Base-by-base conservation (phyloP, 1,140 invertebrate genomes). In the Pectinophora gossypiella region DNA sequence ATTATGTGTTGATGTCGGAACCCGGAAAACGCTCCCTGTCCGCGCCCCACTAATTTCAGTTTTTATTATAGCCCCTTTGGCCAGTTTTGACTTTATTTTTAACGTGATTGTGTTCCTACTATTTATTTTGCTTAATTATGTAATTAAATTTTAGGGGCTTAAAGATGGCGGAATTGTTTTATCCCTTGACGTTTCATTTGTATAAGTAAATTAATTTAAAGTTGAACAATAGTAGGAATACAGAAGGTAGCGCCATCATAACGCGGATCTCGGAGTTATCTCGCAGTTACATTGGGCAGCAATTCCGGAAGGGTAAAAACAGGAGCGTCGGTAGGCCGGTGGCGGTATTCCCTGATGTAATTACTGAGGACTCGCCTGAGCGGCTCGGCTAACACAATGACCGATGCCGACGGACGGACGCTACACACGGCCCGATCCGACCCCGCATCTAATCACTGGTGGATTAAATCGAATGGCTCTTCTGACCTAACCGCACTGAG, bases 1-100 rank as follows among this genome's bases (percentile, higher is more conserved):
- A 75, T 86, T 84, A 83, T 86, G 83, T 86, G 77, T 75, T 76
- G 77, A 78, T 72, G 78, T 69, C 76, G 65, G 68, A 69, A 64
- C 64, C 69, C 76, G 78, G 76, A 79, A 80, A 85, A 78, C 64
- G 54, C 49, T 59, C 50, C 54, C 48, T 55, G 62, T 67, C 60
- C 51, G 59, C 62, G 52, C 61, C 60, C 56, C 53, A 65, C 43
- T 72, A 64, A 72, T 73, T 73, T 53, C 51, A 61, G 54, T 72
- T 78, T 70, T 72, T 67, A 67, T 67, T 63, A 58, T 20, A 51
- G 51, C 42, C 54, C 52, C 48, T 58, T 56, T 38, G 36, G 53
- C 16, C 43, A 48, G 44, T 60, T 50, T 55, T 57, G 50, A 46
- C 35, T 62, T 46, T 60, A 54, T 56, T 56, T 42, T n/a, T n/a